Evolutionary conservation across 2,113 vertebrate genomes (phyloP).

Genomic region (Sporophila hypoxantha): DNA sequence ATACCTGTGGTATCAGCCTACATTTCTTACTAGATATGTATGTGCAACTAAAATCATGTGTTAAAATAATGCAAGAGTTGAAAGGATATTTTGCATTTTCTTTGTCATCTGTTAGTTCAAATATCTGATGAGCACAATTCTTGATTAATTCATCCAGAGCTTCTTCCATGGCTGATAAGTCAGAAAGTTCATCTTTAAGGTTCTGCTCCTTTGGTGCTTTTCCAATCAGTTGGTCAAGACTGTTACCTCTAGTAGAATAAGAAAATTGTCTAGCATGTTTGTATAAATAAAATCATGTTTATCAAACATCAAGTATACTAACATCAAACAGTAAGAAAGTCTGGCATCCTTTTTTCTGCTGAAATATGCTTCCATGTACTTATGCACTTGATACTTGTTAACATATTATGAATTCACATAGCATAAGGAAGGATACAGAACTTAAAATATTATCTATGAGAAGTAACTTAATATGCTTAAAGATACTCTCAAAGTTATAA

Average conservation of each 20-base stretch:
- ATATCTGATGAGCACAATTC: conserved; percentile 83
- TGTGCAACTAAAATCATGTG: not conserved
- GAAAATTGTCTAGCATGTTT: not conserved
- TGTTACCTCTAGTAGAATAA: conserved; percentile 69
- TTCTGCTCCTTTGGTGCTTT: conserved; percentile 48
- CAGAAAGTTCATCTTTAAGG: conserved; percentile 74
- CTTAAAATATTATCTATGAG: not conserved
- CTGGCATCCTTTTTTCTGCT: not conserved
- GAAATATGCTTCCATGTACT: not conserved
- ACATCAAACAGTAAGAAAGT: not conserved
- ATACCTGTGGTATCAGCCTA: not conserved
- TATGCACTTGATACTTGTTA: not conserved
- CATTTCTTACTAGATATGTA: not conserved
- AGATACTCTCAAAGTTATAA: not conserved
- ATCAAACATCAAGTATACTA: not conserved
- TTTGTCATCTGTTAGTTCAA: conserved; percentile 78
- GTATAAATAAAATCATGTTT: not conserved
- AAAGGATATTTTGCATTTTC: conserved; percentile 90
- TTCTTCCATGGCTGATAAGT: conserved; percentile 84
- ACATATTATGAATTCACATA: not conserved
- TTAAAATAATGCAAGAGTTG: not conserved
- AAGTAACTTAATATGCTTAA: not conserved
- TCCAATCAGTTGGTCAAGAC: conserved; percentile 50
- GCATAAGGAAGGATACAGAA: not conserved
- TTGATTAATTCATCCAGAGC: conserved; percentile 87